Conservation (phyloP, 2,797 vertebrate genomes). For the Macropus fuliginosus region DNA sequence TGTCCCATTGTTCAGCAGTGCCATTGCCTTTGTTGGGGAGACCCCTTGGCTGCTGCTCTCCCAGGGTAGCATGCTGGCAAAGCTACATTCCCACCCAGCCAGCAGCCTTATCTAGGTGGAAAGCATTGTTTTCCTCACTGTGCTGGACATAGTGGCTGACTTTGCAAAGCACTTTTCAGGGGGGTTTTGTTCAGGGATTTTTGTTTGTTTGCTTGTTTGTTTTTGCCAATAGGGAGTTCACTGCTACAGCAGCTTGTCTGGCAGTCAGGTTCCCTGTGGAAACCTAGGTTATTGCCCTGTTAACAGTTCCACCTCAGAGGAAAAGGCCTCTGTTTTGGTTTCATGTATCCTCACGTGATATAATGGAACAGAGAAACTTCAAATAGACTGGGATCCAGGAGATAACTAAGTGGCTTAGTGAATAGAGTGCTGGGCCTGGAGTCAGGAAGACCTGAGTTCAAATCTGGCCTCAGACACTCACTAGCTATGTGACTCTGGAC, state of each 20-base stretch:
- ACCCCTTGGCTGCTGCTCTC: conserved; percentile 55
- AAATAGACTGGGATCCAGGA: not conserved
- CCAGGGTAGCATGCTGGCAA: not conserved
- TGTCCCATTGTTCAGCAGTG: not conserved
- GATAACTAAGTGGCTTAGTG: not conserved
- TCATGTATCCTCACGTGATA: conserved; percentile 6
- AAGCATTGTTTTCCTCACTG: conserved; percentile 2
- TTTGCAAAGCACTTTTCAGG: conserved; percentile 68
- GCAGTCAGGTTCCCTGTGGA: conserved; percentile 77
- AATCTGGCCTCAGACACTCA: not conserved
- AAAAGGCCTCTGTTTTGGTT: conserved; percentile 21
- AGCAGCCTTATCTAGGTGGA: conserved; percentile 40
- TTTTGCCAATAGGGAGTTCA: conserved; percentile 69
- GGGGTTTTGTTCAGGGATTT: not conserved
- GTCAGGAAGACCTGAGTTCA: not conserved
- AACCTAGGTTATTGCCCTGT: conserved; percentile 79
- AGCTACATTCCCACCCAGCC: conserved; percentile 30
- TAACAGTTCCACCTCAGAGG: conserved; percentile 63
- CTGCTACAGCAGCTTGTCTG: conserved; percentile 77
- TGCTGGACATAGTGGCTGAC: conserved; percentile 33
- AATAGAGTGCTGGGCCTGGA: not conserved
- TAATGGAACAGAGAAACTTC: conserved; percentile 4
- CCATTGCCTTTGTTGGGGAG: conserved; percentile 11
- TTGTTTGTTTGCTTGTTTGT: not conserved
- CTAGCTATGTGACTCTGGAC: not conserved